Percentiles rank a stretch among this genome's conserved stretches.
These are phyloP conservation scores for Paracyclopina nana DNA, from an alignment of 1,140 invertebrate genomes.

Conservation along the genomic window DNA sequence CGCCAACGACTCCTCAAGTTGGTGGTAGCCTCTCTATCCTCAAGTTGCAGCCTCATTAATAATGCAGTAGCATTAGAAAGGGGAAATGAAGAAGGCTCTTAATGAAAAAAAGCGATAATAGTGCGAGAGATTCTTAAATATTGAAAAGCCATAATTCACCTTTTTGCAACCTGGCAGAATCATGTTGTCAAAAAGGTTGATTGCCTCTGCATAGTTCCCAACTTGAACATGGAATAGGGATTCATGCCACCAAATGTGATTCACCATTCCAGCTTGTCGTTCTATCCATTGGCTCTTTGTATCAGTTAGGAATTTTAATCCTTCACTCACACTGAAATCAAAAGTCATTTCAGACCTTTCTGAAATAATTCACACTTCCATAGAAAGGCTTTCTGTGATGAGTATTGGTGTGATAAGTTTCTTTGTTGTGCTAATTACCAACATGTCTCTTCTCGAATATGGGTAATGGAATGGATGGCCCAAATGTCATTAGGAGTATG, in stretches of 20 bases:
- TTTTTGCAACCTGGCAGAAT: not conserved
- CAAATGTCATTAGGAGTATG: not conserved
- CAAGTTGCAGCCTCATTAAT: not conserved
- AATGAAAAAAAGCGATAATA: too few relatives aligned
- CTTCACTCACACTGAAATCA: not conserved
- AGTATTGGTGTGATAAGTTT: not conserved
- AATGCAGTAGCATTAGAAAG: not conserved
- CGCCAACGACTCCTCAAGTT: not conserved
- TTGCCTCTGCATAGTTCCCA: not conserved
- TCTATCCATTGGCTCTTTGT: not conserved
- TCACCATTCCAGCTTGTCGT: not conserved
- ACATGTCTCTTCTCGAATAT: not conserved
- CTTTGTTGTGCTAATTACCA: not conserved
- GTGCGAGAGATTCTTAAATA: too few relatives aligned
- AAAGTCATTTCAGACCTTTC: not conserved
- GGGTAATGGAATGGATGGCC: not conserved
- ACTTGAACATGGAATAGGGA: not conserved
- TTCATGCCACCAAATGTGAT: not conserved
- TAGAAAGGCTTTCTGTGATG: not conserved
- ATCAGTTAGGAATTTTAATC: not conserved
- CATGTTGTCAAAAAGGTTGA: not conserved
- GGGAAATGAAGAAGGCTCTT: not conserved
- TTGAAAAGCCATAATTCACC: not conserved
- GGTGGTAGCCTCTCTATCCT: not conserved
- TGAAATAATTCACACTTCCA: not conserved